Conservation (phyloP, 2,797 vertebrate genomes). For the Urocyon cinereoargenteus region DNA sequence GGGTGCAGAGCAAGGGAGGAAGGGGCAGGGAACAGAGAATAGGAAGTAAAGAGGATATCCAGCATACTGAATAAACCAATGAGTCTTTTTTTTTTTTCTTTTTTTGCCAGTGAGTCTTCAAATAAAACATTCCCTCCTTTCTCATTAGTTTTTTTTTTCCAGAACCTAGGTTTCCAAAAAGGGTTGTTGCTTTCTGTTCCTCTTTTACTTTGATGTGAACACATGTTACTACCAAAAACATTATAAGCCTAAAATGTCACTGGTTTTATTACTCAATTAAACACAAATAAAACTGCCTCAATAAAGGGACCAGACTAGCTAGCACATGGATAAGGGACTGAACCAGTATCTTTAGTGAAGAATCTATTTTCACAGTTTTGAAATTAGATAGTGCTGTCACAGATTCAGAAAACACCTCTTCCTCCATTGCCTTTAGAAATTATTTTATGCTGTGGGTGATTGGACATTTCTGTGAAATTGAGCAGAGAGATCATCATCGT, state of each 20-base stretch:
- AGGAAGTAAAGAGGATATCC: not conserved
- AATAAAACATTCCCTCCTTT: slow-evolving; percentile 15
- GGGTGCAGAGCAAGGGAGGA: not conserved
- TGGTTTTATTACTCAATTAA: slow-evolving; percentile 56
- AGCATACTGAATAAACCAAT: not conserved
- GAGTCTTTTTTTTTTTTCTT: slow-evolving; percentile 36
- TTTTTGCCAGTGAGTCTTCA: not conserved
- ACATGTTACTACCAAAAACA: not conserved
- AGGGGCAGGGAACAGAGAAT: not conserved
- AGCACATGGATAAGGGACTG: not conserved
- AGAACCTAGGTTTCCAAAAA: slow-evolving; percentile 8
- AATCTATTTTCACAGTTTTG: slow-evolving; percentile 55
- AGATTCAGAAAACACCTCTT: slow-evolving; percentile 24
- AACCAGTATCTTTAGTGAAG: slow-evolving; percentile 22
- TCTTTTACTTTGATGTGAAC: slow-evolving; percentile 51
- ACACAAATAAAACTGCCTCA: not conserved
- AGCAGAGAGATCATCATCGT: not conserved
- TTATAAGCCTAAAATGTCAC: slow-evolving; percentile 43
- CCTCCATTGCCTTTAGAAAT: slow-evolving; percentile 24
- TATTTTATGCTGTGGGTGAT: not conserved
- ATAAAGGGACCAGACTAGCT: not conserved
- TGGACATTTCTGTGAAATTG: slow-evolving; percentile 25
- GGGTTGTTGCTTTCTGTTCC: not conserved
- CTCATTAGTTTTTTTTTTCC: not conserved
- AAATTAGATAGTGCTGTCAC: slow-evolving; percentile 30